Evolutionary conservation across 2,113 vertebrate species (phyloP).

Genomic region (Apeltes quadracus): DNA sequence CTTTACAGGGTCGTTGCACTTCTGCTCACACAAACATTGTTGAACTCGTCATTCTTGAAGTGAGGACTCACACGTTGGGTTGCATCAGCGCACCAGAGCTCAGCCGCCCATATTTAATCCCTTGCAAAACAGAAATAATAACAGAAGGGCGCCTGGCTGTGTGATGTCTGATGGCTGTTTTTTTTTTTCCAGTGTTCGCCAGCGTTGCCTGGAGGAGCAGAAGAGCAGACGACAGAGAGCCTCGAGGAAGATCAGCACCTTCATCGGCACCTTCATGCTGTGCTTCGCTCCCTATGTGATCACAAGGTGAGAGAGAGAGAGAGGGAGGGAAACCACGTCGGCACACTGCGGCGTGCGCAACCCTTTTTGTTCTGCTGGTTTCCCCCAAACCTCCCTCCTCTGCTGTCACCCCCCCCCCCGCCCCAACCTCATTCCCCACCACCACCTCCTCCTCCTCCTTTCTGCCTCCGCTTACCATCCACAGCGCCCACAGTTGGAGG

Average conservation of each 20-base stretch:
- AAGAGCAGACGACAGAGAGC: constrained; percentile 90
- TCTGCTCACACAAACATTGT: neutral
- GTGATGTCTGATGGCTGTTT: neutral
- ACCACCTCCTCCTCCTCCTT: constrained; percentile 3
- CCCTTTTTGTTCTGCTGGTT: constrained; percentile 35
- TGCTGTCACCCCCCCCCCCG: neutral
- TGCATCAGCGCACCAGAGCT: neutral
- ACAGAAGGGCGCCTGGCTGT: neutral
- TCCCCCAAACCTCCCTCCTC: constrained; percentile 35
- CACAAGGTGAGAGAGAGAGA: constrained; percentile 84
- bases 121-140: neutral
- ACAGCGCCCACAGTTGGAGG: constrained; percentile 51
- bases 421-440: neutral
- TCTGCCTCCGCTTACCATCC: constrained; percentile 40
- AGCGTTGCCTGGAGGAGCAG: constrained; percentile 94
- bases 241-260: constrained; percentile 96
- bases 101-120: neutral
- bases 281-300: constrained; percentile 98
- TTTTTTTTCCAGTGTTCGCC: constrained; percentile 85
- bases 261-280: constrained; percentile 96
- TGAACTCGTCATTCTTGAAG: neutral
- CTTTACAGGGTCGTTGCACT: constrained; percentile 20
- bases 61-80: neutral
- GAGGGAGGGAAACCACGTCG: neutral
- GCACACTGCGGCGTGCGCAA: constrained; percentile 26